Evolutionary conservation across 2,888 invertebrate species (phyloP).

Genomic region (Drosophila algonquin): DNA sequence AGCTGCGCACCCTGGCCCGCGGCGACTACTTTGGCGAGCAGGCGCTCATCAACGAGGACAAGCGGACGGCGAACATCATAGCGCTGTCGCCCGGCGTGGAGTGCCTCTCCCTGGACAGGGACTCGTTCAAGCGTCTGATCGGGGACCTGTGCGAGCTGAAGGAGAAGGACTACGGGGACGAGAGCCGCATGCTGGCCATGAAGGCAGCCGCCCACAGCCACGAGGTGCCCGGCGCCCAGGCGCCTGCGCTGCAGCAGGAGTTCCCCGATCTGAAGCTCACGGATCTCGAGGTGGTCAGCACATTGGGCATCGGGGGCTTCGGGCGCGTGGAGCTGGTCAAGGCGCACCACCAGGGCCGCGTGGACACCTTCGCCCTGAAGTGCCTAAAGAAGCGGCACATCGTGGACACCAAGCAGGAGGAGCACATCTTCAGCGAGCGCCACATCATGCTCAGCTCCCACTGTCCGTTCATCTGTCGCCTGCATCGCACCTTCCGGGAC

Average conservation of each 20-base stretch:
- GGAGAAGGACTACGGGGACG: constrained; percentile 90
- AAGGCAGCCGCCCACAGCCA: constrained; percentile 82
- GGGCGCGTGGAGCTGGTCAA: constrained; percentile 93
- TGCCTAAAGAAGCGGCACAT: constrained; percentile 95
- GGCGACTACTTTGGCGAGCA: constrained; percentile 96
- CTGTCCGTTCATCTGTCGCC: constrained; percentile 85
- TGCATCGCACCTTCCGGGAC: constrained; percentile 95
- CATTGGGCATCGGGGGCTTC: constrained; percentile 96
- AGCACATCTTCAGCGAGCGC: constrained; percentile 94
- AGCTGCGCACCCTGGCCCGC: constrained; percentile 88
- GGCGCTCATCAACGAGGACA: constrained; percentile 93
- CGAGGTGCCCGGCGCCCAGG: constrained; percentile 81
- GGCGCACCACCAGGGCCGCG: constrained; percentile 85
- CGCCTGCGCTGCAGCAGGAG: constrained; percentile 84
- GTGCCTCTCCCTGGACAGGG: constrained; percentile 93
- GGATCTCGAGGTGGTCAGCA: constrained; percentile 92
- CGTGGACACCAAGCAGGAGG: constrained; percentile 94
- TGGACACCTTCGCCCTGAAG: constrained; percentile 91
- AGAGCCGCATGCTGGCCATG: constrained; percentile 84
- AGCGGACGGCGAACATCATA: constrained; percentile 95
- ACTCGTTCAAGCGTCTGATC: constrained; percentile 90
- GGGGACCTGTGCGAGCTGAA: constrained; percentile 90
- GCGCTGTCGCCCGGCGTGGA: constrained; percentile 93
- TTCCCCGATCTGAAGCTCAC: constrained; percentile 89
- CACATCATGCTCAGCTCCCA: constrained; percentile 90